Conservation (phyloP, 2,888 invertebrate species). For the Noctuana brunneofusca region DNA sequence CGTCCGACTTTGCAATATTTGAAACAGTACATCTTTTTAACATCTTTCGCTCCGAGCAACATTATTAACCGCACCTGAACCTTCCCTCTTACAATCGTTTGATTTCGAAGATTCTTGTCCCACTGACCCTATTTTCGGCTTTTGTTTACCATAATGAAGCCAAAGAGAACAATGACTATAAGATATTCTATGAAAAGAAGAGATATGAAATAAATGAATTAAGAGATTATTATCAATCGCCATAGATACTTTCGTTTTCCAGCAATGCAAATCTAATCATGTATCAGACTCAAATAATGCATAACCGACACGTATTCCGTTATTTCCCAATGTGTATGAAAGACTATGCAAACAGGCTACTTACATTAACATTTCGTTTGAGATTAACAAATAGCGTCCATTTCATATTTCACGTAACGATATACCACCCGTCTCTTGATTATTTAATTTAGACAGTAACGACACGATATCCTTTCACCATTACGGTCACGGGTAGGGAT, state of each 20-base stretch:
- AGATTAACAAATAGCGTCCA: slow-evolving; percentile 22
- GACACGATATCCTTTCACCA: slow-evolving; percentile 35
- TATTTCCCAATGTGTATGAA: slow-evolving; percentile 13
- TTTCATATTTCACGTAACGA: slow-evolving; percentile 29
- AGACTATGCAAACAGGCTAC: slow-evolving; percentile 12
- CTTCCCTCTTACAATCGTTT: slow-evolving; percentile 46
- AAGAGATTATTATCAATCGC: slow-evolving; percentile 26
- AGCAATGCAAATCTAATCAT: neutral
- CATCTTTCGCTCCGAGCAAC: neutral
- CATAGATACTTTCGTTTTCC: slow-evolving; percentile 22
- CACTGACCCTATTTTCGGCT: slow-evolving; percentile 59
- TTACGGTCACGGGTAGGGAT: slow-evolving; percentile 35
- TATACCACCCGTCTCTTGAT: slow-evolving; percentile 19
- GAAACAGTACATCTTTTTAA: slow-evolving; percentile 9
- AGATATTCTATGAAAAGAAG: slow-evolving; percentile 31
- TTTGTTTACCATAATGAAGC: slow-evolving; percentile 52
- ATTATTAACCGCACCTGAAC: slow-evolving; percentile 8
- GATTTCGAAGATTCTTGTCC: slow-evolving; percentile 52
- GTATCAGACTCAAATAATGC: slow-evolving; percentile 2
- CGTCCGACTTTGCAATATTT: slow-evolving; percentile 11
- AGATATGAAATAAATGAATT: slow-evolving; percentile 29
- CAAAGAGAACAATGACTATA: slow-evolving; percentile 30
- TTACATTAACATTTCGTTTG: slow-evolving; percentile 16
- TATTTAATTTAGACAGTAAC: slow-evolving; percentile 22
- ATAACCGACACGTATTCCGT: neutral